Evolutionary conservation across 2,113 vertebrate genomes (phyloP), one percentile per base, ranked within the genome.

Genomic region (Zingel zingel): DNA sequence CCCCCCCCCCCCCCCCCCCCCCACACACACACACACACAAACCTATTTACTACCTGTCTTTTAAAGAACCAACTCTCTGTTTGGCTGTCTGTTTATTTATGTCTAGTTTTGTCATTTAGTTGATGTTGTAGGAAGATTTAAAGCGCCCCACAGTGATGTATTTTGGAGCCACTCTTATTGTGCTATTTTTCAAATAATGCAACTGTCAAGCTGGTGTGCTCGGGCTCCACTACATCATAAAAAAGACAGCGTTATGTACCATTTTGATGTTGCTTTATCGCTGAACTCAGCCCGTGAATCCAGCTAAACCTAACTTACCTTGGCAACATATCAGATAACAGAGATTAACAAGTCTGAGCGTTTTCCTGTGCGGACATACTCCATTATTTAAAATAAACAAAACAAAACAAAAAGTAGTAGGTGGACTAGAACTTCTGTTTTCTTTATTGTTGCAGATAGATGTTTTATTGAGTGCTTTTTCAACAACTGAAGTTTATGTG

Each of bases 31-130:
- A 36, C 51, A 57, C 68, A 39, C 65, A 47, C 16, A 83, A 69
- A 74, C 25, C 18, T 84, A 86, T 89, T 92, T 91, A 92, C 79
- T 85, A 71, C 86, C 95, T 95, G 96, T 95, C 94, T 90, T 94
- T 94, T 53, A 82, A 64, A 48, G 18, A 87, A 83, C 74, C 65
- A 77, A 67, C 95, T 95, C 94, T 93, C 86, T 83, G 88, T 79
- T 91, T 74, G 70, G 0, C 75, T 93, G 86, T 88, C 84, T 82
- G 43, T 80, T 91, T 92, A 93, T 94, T 93, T 93, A 94, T 81
- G 87, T 87, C 86, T 89, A 87, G 77, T 88, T 89, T 90, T 90
- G 77, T 88, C 74, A 67, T 84, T 74, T 77, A 68, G 88, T 72
- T 83, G 88, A 87, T 82, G 67, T 74, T 79, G 68, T 21, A 14